Evolutionary conservation across 2,797 vertebrate species (phyloP).

Genomic region (Pantherophis vulpinus): DNA sequence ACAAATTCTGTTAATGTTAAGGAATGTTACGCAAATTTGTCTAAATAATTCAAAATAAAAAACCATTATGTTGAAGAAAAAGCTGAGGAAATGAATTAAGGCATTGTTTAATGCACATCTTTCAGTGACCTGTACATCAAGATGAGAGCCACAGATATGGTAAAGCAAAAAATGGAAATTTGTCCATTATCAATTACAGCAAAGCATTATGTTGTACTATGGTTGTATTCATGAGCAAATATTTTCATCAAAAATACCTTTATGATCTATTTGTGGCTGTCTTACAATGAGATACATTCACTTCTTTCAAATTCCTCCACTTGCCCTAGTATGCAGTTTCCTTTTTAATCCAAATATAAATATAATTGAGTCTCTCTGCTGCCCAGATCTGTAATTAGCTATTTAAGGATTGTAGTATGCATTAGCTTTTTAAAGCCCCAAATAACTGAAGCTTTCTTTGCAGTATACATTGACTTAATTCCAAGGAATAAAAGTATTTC

Average conservation of each 20-base stretch:
- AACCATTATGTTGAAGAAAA: neutral
- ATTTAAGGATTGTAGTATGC: constrained; percentile 45
- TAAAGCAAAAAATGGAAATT: neutral
- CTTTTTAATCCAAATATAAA: constrained; percentile 36
- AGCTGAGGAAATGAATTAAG: neutral
- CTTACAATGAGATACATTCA: constrained; percentile 23
- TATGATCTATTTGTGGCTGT: constrained; percentile 19
- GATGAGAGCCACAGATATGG: neutral
- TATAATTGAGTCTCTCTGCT: constrained; percentile 11
- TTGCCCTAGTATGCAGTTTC: constrained; percentile 6
- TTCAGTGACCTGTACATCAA: neutral
- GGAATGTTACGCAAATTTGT: neutral
- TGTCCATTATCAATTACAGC: neutral
- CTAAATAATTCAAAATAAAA: neutral
- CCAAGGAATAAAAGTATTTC: neutral
- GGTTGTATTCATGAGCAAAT: neutral
- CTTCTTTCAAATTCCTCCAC: constrained; percentile 25
- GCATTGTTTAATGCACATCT: neutral
- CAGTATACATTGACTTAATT: neutral
- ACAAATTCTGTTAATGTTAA: neutral
- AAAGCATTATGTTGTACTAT: constrained; percentile 12
- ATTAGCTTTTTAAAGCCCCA: constrained; percentile 19
- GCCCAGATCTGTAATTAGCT: constrained; percentile 40
- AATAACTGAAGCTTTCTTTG: constrained; percentile 4
- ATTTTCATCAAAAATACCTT: constrained; percentile 29